Base-by-base conservation (phyloP, 2,113 vertebrate genomes). In the Sisor rabdophorus region DNA sequence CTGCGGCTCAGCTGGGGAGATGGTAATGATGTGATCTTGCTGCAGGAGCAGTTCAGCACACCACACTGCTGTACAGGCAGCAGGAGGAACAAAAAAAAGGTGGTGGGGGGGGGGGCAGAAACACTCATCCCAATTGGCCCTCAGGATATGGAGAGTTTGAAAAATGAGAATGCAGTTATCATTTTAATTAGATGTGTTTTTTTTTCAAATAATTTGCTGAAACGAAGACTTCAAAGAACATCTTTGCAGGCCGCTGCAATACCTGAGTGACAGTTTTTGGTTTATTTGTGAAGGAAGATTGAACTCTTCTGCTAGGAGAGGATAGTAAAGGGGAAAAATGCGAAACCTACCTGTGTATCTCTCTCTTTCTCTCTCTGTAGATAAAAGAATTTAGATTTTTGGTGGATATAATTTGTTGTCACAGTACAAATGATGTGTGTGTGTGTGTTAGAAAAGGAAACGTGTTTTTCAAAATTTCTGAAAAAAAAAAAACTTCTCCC, bases 101-200 rank as follows among this genome's bases (percentile, higher is more conserved):
- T 69, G 44, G 32, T 36, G 80, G 47, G 9, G 32, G 58, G 75
- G n/a, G 20, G 76, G 67, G 67, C 93, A 92, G 85, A 90, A 92
- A 90, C 93, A 93, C 96, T 96, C 95, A 96, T 95, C 95, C 95
- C 96, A 95, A 98, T 97, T 98, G 96, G 95, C 95, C 96, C 95
- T 83, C 91, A 95, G 95, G 96, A 96, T 95, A 98, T 93, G 93
- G 93, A 95, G 95, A 95, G 95, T 98, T 98, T 98, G 96, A 98
- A 98, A 98, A 98, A 98, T 98, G 95, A 95, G 95, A 97, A 98
- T 95, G 94, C 95, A 95, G 94, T 96, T 98, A 97, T 97, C 95
- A 96, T 98, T 98, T 97, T 98, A 98, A 98, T 98, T 98, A 98
- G 95, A 97, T 98, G 94, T 95, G 95, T 95, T 94, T 94, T 94